These are phyloP conservation scores for Hoplodrina ambigua DNA, from an alignment of 2,888 invertebrate species.

Conservation along the genomic window DNA sequence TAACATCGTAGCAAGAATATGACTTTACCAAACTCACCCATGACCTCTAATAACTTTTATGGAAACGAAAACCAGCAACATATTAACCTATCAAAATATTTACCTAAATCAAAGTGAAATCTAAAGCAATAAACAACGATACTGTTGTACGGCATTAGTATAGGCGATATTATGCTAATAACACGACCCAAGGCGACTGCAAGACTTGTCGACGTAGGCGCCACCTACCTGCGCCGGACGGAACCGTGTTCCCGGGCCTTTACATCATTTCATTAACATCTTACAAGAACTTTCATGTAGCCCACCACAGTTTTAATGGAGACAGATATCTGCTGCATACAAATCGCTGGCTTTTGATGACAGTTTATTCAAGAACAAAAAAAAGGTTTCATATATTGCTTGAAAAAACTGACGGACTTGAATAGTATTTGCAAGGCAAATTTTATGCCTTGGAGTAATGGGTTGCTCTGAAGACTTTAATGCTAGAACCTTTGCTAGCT, in stretches of 20 bases:
- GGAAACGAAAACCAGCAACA: constrained; percentile 22
- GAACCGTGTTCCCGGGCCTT: constrained; percentile 68
- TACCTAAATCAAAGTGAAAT: constrained; percentile 56
- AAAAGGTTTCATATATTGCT: constrained; percentile 29
- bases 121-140: constrained; percentile 49
- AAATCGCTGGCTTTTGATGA: constrained; percentile 39
- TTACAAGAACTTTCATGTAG: constrained; percentile 72
- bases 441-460: constrained; percentile 45
- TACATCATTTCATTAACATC: constrained; percentile 76
- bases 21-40: not conserved
- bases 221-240: constrained; percentile 77
- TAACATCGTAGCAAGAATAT: constrained; percentile 18
- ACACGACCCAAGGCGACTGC: constrained; percentile 57
- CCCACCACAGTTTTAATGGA: constrained; percentile 67
- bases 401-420: constrained; percentile 27
- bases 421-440: constrained; percentile 56
- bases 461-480: constrained; percentile 41
- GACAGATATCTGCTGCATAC: constrained; percentile 56
- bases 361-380: constrained; percentile 42
- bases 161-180: constrained; percentile 67
- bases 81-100: constrained; percentile 43
- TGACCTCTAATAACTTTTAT: constrained; percentile 21
- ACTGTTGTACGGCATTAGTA: constrained; percentile 49
- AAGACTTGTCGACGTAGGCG: constrained; percentile 70
- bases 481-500: constrained; percentile 43